Conservation (phyloP, 1,140 invertebrate genomes). For the Aphelenchoides besseyi region DNA sequence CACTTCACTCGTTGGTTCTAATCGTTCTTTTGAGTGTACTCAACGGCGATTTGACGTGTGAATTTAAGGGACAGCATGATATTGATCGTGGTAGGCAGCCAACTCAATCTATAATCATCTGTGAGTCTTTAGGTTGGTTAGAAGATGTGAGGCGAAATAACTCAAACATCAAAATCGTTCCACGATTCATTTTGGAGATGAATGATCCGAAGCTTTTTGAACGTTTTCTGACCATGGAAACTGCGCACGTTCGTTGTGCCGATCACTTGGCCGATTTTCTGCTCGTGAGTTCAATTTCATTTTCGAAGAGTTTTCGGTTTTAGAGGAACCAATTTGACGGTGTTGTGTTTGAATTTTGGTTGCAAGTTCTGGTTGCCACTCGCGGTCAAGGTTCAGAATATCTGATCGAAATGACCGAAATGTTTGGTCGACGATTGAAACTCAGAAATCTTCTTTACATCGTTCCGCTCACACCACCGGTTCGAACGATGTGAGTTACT, state of each 20-base stretch:
- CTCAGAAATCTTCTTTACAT: background rate
- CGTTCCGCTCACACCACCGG: conserved; percentile 20
- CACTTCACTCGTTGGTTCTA: no score
- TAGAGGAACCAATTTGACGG: conserved; percentile 58
- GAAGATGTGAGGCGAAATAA: conserved; percentile 52
- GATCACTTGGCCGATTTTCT: conserved; percentile 47
- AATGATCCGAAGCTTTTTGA: conserved; percentile 40
- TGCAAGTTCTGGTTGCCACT: conserved; percentile 48
- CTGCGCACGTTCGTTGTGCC: conserved; percentile 38
- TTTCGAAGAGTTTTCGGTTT: conserved; percentile 13
- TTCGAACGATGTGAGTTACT: conserved; percentile 21
- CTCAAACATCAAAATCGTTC: conserved; percentile 51
- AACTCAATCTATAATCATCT: conserved; percentile 21
- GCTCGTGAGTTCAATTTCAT: conserved; percentile 33
- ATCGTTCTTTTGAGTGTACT: no score
- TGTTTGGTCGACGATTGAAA: background rate
- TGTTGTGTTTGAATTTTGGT: conserved; percentile 54
- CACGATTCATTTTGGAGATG: conserved; percentile 52
- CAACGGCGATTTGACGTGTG: conserved; percentile 64
- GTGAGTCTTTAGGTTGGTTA: conserved; percentile 47
- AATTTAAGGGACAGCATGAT: conserved; percentile 67
- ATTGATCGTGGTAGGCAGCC: conserved; percentile 62
- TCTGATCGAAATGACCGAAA: conserved; percentile 21
- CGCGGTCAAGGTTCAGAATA: conserved; percentile 11
- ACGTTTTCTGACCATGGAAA: conserved; percentile 40